Conservation (phyloP, 1,140 invertebrate species). For the Drosophila insularis region DNA sequence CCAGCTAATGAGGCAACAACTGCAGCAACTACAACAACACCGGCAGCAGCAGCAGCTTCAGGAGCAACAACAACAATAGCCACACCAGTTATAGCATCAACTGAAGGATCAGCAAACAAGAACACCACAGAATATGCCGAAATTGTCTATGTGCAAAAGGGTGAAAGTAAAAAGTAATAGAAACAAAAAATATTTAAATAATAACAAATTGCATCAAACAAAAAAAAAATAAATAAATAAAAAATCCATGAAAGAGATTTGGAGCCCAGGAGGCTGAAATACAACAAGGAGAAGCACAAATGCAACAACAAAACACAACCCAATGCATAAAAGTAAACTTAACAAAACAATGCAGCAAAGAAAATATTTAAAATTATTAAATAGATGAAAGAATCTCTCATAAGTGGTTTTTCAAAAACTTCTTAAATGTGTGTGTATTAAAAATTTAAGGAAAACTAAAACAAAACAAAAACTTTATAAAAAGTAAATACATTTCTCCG, state of each 20-base stretch:
- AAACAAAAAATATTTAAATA: background rate
- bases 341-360: slow-evolving; percentile 40
- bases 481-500: slow-evolving; percentile 57
- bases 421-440: slow-evolving; percentile 72
- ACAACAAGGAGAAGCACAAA: slow-evolving; percentile 22
- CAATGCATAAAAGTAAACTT: slow-evolving; percentile 58
- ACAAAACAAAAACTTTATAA: slow-evolving; percentile 34
- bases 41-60: slow-evolving; percentile 40
- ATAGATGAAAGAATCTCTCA: slow-evolving; percentile 40
- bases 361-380: slow-evolving; percentile 29
- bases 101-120: slow-evolving; percentile 73
- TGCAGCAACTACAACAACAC: slow-evolving; percentile 73
- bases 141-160: slow-evolving; percentile 83
- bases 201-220: background rate
- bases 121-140: slow-evolving; percentile 85
- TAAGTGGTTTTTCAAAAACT: slow-evolving; percentile 76
- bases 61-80: slow-evolving; percentile 65
- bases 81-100: slow-evolving; percentile 55
- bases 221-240: slow-evolving; percentile 49
- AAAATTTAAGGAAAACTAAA: slow-evolving; percentile 67
- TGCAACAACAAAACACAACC: slow-evolving; percentile 50
- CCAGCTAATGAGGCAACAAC: slow-evolving; percentile 77
- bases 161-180: slow-evolving; percentile 59
- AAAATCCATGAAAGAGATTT: slow-evolving; percentile 36
- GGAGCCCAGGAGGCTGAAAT: slow-evolving; percentile 61